phyloP scores from a whole-genome alignment of 2,888 invertebrate genomes.

The Achlya flavicornis region DNA sequence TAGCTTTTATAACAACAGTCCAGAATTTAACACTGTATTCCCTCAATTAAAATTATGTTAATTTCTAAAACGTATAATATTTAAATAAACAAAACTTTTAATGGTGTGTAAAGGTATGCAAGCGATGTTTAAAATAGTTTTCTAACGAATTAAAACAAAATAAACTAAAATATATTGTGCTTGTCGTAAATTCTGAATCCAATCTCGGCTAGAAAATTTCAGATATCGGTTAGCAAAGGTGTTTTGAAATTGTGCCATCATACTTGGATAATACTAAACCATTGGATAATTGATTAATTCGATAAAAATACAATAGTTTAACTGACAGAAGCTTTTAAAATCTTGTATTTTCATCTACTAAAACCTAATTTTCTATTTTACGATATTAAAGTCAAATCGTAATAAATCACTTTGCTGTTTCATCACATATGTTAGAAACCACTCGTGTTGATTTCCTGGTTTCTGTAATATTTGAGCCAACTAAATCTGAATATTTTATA shows the following conservation, averaged over 20 bases:
- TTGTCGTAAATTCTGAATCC: conserved; percentile 17
- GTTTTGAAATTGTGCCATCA: conserved; percentile 29
- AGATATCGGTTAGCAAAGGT: conserved; percentile 29
- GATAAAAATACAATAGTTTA: no score
- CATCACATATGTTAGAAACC: not conserved
- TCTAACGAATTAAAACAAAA: conserved; percentile 22
- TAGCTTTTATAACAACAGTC: conserved; percentile 16
- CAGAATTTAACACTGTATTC: conserved; percentile 19
- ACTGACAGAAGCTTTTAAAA: no score
- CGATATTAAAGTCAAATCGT: not conserved
- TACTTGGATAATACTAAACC: not conserved
- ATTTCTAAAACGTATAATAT: conserved; percentile 20
- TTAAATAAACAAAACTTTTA: conserved; percentile 16
- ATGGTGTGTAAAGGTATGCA: conserved; percentile 6
- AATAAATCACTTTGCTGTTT: not conserved
- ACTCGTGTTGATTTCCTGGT: not conserved
- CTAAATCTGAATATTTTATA: not conserved
- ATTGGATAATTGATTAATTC: no score
- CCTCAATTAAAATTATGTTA: conserved; percentile 25
- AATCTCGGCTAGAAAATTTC: conserved; percentile 21
- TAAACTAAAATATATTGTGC: conserved; percentile 26
- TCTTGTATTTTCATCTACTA: no score
- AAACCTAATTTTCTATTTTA: no score
- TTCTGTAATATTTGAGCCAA: not conserved
- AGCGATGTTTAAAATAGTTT: not conserved